Conservation (phyloP, 2,888 invertebrate genomes). For the Epistrophella euchroma region DNA sequence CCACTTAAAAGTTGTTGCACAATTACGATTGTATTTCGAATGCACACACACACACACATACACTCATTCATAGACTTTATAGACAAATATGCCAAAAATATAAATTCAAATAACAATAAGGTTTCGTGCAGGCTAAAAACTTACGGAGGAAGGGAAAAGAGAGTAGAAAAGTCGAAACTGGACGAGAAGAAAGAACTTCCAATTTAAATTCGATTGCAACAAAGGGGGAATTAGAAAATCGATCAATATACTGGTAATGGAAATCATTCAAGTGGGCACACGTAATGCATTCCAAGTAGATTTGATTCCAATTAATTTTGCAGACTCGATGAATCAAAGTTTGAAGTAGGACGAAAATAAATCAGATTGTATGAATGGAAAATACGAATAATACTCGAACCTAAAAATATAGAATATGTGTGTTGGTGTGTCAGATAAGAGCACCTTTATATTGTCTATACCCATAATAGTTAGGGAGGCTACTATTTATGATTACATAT, state of each 20-base stretch:
- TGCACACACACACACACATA: background rate
- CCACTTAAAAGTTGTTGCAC: slow-evolving; percentile 74
- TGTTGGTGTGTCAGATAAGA: background rate
- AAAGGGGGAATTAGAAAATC: slow-evolving; percentile 69
- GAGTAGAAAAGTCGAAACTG: slow-evolving; percentile 1
- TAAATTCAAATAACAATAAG: slow-evolving; percentile 59
- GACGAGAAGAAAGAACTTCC: slow-evolving; percentile 41
- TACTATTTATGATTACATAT: too few relatives aligned
- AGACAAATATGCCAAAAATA: slow-evolving; percentile 43
- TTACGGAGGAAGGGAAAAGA: background rate
- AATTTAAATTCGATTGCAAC: slow-evolving; percentile 57
- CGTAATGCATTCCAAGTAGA: slow-evolving; percentile 67
- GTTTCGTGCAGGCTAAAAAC: slow-evolving; percentile 11
- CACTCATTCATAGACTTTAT: background rate
- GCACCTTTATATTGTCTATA: too few relatives aligned
- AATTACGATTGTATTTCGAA: slow-evolving; percentile 55
- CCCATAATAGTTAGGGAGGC: too few relatives aligned
- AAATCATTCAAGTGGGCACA: slow-evolving; percentile 55
- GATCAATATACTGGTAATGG: slow-evolving; percentile 63
- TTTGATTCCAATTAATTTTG: slow-evolving; percentile 71
- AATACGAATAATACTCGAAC: background rate
- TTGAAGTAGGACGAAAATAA: slow-evolving; percentile 3
- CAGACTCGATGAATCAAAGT: slow-evolving; percentile 25
- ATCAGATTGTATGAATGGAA: background rate
- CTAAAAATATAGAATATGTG: background rate